Base-by-base conservation (phyloP, 2,797 vertebrate genomes). In the Crenuchus spilurus region DNA sequence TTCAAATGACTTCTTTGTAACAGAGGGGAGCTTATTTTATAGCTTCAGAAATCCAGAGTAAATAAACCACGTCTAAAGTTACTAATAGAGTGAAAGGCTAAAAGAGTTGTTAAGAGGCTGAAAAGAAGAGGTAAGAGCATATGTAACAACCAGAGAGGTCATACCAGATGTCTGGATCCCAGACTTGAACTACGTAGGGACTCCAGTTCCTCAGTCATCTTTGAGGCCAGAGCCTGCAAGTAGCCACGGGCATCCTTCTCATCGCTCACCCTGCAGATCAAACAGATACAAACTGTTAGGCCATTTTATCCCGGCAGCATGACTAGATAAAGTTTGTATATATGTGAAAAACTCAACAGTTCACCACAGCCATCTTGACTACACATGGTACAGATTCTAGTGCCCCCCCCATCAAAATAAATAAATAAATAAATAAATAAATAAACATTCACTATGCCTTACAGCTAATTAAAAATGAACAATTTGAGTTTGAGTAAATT, bases 161-260 rank as follows among this genome's bases (percentile, higher is more conserved):
- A 90, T 92, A 98, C 97, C 95, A 96, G 85, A 16, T 95, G 92
- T 84, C 96, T 90, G 10, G 95, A 92, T 0, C 96, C 96, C 79
- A 98, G 87, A 77, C 94, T 97, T 77, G 94, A 96, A 81, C 91
- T 96, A 51, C 97, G 91, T 60, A 99, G 79, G 0, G 95, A 90
- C 79, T 99, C 97, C 6, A 99, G 90, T 82, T 99, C 97, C 83
- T 99, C 97, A 0, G 96, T 97, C 96, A 99, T 98, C 92, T 98
- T 99, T 35, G 96, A 96, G 73, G 97, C 96, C 68, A 99, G 86
- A 37, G 97, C 96, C 75, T 99, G 97, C 31, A 99, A 95, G 80
- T 99, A 99, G 9, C 97, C 97, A 35, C 97, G 92, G 4, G 97
- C 97, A 0, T 99, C 97, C 74, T 98, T 99, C 90, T 98, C 97